These are phyloP conservation scores for Arenicola marina DNA, from an alignment of 2,888 invertebrate species.

Conservation along the genomic window DNA sequence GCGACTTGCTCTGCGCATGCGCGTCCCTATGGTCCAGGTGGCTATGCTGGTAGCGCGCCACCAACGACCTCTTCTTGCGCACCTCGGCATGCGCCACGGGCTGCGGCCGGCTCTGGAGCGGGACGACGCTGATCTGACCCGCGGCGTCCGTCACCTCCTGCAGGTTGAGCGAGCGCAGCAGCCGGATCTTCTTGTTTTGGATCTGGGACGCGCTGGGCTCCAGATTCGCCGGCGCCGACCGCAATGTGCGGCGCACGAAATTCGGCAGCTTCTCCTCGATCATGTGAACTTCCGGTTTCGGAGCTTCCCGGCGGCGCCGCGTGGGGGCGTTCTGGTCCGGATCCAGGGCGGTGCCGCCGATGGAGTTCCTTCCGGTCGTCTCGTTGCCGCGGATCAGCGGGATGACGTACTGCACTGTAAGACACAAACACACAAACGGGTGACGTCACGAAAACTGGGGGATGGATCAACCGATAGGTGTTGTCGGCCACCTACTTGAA, in stretches of 20 bases:
- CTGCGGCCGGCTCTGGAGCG: not conserved
- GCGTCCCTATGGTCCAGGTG: constrained; percentile 17
- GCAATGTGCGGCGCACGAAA: not conserved
- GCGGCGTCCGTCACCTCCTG: no score
- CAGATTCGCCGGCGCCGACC: not conserved
- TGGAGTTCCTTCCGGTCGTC: no score
- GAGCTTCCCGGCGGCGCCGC: not conserved
- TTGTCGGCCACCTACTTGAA: no score
- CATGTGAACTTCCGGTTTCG: not conserved
- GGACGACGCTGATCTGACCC: no score
- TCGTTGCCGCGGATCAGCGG: constrained; percentile 34
- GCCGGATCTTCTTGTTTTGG: constrained; percentile 28
- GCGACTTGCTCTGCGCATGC: no score
- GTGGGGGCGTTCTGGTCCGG: constrained; percentile 5
- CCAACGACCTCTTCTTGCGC: constrained; percentile 1
- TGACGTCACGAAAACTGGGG: no score
- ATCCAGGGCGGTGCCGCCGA: constrained; percentile 13
- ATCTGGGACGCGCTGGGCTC: not conserved
- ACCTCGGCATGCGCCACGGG: not conserved
- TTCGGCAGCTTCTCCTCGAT: not conserved
- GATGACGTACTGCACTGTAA: constrained; percentile 22
- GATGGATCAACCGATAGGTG: no score
- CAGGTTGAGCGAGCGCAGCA: constrained; percentile 28
- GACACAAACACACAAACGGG: no score
- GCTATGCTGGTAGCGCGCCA: not conserved